Base-by-base conservation (phyloP, 2,113 vertebrate genomes). In the Collichthys lucidus region DNA sequence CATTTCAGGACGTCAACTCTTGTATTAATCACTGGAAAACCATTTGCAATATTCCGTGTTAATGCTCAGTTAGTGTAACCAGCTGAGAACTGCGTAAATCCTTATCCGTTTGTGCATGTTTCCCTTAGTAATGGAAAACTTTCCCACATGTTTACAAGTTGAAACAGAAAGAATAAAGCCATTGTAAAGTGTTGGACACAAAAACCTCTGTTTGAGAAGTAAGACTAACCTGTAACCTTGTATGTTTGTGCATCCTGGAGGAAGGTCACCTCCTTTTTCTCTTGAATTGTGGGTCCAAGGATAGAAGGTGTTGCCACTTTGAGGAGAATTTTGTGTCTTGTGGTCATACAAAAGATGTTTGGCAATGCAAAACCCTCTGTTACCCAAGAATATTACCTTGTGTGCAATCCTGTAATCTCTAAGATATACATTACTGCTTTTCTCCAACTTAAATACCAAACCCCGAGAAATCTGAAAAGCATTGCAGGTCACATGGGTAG, bases 101-200 rank as follows among this genome's bases (percentile, higher is more conserved):
- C 11, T 8, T 0, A 57, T 6, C 52, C 31, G 29, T 40, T 74
- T 68, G 24, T 50, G 68, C 16, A 29, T 22, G 31, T 52, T 8
- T 29, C 19, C 16, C 11, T 73, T 7, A 14, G 9, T 22, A 44
- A 53, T 26, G 40, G 42, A 56, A 49, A 81, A 71, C n/a, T 9
- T 70, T 74, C 78, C 63, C 81, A 78, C 69, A 19, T 57, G 26
- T 49, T 79, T 2, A 2, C 0, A 52, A 65, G 0, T 49, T 80
- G 2, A 20, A 64, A 35, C 0, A 69, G 16, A 70, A 70, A 24
- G 52, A 64, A 49, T 49, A 4, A 62, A 61, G 3, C 46, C 0
- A 46, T 19, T 55, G 47, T 16, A 12, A 47, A 60, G 40, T 20
- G 44, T 17, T 61, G 16, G 53, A 74, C 49, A 60, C 26, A 71